Percentiles rank a stretch among this genome's conserved stretches.
Evolutionary conservation across 2,888 invertebrate genomes (phyloP).

Genomic region (Spialia ferax): DNA sequence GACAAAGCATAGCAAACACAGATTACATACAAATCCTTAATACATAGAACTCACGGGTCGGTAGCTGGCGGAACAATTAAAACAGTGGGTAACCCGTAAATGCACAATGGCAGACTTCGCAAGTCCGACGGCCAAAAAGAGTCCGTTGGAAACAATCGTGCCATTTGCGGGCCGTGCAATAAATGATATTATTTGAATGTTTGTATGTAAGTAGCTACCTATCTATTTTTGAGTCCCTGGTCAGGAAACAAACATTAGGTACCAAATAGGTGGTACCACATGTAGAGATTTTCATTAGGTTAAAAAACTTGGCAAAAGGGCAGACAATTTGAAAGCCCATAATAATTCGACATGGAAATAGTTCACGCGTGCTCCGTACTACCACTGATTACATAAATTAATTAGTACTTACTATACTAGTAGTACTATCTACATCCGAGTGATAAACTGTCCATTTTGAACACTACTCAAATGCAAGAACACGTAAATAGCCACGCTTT

Average conservation of each 20-base stretch:
- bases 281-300: no score
- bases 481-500: neutral
- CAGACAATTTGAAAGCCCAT: no score
- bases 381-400: no score
- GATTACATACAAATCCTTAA: neutral
- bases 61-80: conserved; percentile 30
- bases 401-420: no score
- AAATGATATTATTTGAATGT: no score
- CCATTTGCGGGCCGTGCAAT: no score
- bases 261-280: no score
- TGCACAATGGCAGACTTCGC: conserved; percentile 15
- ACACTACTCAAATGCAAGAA: neutral
- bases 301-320: no score
- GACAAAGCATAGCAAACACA: neutral
- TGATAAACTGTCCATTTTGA: neutral
- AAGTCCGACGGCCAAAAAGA: conserved; percentile 32
- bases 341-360: neutral
- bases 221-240: no score
- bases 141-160: conserved; percentile 59
- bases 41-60: neutral
- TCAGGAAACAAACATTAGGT: no score
- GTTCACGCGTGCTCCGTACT: neutral
- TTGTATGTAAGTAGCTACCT: no score
- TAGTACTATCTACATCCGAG: neutral
- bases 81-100: conserved; percentile 24